A percentile compares a stretch with the other conserved stretches of the same genome.
Conservation (phyloP, 2,888 invertebrate genomes). For the Actias luna region DNA sequence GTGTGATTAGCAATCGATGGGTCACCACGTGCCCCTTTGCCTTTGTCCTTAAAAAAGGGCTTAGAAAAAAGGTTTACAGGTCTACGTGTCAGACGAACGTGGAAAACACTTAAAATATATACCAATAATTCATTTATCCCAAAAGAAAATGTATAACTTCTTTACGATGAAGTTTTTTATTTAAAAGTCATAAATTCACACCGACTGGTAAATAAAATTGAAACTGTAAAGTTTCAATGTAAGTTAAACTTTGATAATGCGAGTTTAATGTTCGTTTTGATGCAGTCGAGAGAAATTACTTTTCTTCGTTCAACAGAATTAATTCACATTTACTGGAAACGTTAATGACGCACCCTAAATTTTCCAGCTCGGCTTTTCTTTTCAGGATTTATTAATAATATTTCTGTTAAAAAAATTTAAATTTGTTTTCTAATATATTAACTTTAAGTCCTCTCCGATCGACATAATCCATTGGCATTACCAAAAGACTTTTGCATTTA, state of each 20-base stretch:
- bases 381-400: no score
- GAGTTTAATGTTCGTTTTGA: slow-evolving; percentile 70
- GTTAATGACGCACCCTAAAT: background rate
- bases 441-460: no score
- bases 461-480: no score
- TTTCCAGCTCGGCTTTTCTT: background rate
- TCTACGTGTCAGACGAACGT: no score
- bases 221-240: slow-evolving; percentile 61
- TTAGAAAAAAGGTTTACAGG: no score
- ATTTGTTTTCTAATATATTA: no score
- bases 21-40: no score
- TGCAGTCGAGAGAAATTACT: slow-evolving; percentile 57
- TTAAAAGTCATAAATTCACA: slow-evolving; percentile 14
- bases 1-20: no score
- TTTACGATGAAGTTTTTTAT: background rate
- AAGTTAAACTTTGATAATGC: slow-evolving; percentile 66
- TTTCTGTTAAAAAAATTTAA: no score
- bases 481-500: no score
- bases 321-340: background rate
- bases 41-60: no score
- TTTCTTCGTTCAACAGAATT: slow-evolving; percentile 13
- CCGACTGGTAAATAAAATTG: slow-evolving; percentile 16
- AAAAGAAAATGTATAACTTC: background rate
- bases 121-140: background rate
- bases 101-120: no score